phyloP scores from a whole-genome alignment of 2,113 vertebrate genomes.

The Orcinus orca region DNA sequence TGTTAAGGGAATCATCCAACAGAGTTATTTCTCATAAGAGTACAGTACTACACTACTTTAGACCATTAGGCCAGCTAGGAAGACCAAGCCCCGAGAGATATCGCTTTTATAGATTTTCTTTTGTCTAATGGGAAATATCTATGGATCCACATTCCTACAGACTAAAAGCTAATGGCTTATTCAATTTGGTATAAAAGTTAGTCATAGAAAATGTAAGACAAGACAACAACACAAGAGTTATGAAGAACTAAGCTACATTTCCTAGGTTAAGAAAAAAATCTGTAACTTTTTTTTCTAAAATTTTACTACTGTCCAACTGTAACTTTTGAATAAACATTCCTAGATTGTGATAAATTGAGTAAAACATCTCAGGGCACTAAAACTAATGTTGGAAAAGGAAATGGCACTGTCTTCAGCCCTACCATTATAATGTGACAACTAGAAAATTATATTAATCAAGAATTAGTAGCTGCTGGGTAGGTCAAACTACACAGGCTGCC shows the following conservation, averaged over 20 bases:
- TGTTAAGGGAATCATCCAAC: not conserved
- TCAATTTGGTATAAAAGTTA: slow-evolving; percentile 70
- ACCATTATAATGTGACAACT: not conserved
- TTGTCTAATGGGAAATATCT: slow-evolving; percentile 70
- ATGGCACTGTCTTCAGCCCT: not conserved
- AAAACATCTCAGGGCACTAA: slow-evolving; percentile 18
- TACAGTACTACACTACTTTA: not conserved
- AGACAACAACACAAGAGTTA: slow-evolving; percentile 38
- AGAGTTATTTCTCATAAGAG: not conserved
- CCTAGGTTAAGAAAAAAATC: not conserved
- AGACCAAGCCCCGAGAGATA: slow-evolving; percentile 19
- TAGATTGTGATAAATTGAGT: not conserved
- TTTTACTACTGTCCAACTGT: not conserved
- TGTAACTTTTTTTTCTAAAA: not conserved
- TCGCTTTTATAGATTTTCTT: slow-evolving; percentile 65
- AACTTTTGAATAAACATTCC: slow-evolving; percentile 27
- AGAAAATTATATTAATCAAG: slow-evolving; percentile 6
- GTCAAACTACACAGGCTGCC: not conserved
- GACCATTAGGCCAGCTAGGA: slow-evolving; percentile 56
- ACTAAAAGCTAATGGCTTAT: slow-evolving; percentile 77
- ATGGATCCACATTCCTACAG: slow-evolving; percentile 66
- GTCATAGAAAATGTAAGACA: slow-evolving; percentile 57
- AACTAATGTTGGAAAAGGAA: slow-evolving; percentile 38
- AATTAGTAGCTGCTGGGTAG: not conserved
- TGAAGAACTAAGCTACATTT: slow-evolving; percentile 37